phyloP scores from a whole-genome alignment of 2,797 vertebrate species.

The Phataginus tricuspis region DNA sequence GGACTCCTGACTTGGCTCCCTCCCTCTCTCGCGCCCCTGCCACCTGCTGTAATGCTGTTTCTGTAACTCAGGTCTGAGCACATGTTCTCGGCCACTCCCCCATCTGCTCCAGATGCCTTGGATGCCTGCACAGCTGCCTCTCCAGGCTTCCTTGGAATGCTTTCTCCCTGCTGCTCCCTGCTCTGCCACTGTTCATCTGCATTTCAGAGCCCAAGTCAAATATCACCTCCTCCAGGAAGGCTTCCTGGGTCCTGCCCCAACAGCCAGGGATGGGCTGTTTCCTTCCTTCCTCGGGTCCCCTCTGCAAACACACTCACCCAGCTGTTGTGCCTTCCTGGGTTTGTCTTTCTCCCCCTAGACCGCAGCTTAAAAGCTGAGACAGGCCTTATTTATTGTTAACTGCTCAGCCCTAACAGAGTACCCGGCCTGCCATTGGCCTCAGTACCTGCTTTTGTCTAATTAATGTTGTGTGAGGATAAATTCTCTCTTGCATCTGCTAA shows the following conservation, averaged over 20 bases:
- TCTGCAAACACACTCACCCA: neutral
- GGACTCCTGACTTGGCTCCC: neutral
- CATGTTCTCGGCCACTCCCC: neutral
- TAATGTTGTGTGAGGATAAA: neutral
- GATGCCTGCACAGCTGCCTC: neutral
- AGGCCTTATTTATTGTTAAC: neutral
- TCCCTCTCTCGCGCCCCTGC: neutral
- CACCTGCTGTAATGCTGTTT: neutral
- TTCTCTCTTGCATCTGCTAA: slow-evolving; percentile 36
- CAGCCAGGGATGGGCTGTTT: neutral
- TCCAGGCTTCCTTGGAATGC: neutral
- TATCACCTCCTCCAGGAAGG: slow-evolving; percentile 1
- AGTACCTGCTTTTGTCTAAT: neutral
- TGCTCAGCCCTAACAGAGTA: neutral
- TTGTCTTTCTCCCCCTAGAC: neutral
- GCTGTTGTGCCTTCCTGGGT: neutral
- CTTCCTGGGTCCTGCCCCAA: neutral
- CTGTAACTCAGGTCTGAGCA: neutral
- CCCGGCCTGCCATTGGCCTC: neutral
- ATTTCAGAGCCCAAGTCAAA: neutral
- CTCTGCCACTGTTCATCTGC: neutral
- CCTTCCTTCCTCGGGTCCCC: neutral
- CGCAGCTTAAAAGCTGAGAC: neutral
- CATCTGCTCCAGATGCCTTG: neutral
- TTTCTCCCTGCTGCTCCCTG: neutral